Conservation (phyloP, 2,888 invertebrate genomes). For the Sicus ferrugineus region DNA sequence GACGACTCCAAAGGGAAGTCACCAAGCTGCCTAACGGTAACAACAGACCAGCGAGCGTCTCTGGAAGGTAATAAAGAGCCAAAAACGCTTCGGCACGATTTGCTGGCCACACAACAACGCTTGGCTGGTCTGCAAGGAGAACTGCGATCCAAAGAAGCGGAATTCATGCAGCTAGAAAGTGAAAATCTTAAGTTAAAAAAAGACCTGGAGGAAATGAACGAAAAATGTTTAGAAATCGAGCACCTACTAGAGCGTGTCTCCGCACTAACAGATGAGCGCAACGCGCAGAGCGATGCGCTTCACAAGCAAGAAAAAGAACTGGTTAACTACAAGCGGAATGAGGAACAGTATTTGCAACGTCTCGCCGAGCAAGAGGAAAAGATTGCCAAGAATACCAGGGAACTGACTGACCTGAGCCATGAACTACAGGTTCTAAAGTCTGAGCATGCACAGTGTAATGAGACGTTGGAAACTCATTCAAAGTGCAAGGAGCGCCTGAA, state of each 20-base stretch:
- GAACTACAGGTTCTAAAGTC: conserved; percentile 59
- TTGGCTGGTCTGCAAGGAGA: conserved; percentile 48
- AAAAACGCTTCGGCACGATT: conserved; percentile 44
- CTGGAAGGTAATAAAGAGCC: conserved; percentile 41
- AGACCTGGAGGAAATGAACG: conserved; percentile 41
- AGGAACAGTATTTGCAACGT: conserved; percentile 49
- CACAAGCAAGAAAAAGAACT: conserved; percentile 54
- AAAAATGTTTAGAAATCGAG: conserved; percentile 43
- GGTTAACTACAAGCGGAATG: conserved; percentile 52
- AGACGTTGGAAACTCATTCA: conserved; percentile 58
- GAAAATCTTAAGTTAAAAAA: conserved; percentile 37
- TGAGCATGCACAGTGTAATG: conserved; percentile 60
- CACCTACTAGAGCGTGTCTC: conserved; percentile 41
- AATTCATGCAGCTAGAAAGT: conserved; percentile 42
- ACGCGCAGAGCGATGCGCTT: conserved; percentile 55
- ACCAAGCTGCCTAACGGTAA: conserved; percentile 33
- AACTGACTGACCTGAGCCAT: conserved; percentile 65
- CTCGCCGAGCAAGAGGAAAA: conserved; percentile 52
- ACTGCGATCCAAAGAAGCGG: conserved; percentile 46
- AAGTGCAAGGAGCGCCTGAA: conserved; percentile 69
- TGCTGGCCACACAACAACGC: conserved; percentile 46
- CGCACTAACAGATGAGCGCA: conserved; percentile 51
- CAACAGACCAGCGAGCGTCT: conserved; percentile 24
- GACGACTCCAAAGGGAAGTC: conserved; percentile 61
- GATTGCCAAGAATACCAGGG: conserved; percentile 51